Percentiles rank a stretch among this genome's conserved stretches.
Conservation (phyloP, 2,797 vertebrate genomes). For the Falco columbarius region DNA sequence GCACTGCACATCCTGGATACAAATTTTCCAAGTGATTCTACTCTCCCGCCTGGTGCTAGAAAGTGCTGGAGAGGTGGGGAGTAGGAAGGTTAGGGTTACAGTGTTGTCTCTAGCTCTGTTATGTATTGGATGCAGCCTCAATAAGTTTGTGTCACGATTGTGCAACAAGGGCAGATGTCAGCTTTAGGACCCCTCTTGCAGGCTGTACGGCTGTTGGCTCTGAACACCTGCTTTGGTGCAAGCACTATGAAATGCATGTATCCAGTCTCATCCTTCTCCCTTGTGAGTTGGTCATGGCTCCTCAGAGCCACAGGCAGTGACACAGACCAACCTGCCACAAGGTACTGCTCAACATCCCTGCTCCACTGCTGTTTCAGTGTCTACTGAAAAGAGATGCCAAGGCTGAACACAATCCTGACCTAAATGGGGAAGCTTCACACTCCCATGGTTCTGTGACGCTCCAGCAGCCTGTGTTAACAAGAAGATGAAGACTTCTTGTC, state of each 20-base stretch:
- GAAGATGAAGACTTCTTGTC: neutral
- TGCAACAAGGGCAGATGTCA: neutral
- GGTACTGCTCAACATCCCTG: neutral
- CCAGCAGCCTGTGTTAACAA: neutral
- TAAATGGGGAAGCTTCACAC: neutral
- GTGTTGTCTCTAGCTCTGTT: neutral
- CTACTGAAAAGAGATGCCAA: neutral
- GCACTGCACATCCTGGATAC: neutral
- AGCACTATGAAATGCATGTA: neutral
- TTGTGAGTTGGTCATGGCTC: accelerated
- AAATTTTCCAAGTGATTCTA: neutral
- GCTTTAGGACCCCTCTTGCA: neutral
- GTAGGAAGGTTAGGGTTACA: neutral
- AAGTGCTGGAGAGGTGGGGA: neutral
- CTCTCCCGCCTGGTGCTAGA: neutral
- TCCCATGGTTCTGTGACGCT: neutral
- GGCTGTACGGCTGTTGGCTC: neutral
- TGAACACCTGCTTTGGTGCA: neutral
- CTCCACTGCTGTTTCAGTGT: neutral
- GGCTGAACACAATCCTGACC: neutral
- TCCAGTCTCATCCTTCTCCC: neutral
- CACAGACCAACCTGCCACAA: neutral
- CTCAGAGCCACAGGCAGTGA: neutral
- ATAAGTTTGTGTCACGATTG: neutral
- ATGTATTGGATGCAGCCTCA: neutral